Base-by-base conservation (phyloP, 2,113 vertebrate species). In the western clawed frog (Xenopus tropicalis) region DNA sequence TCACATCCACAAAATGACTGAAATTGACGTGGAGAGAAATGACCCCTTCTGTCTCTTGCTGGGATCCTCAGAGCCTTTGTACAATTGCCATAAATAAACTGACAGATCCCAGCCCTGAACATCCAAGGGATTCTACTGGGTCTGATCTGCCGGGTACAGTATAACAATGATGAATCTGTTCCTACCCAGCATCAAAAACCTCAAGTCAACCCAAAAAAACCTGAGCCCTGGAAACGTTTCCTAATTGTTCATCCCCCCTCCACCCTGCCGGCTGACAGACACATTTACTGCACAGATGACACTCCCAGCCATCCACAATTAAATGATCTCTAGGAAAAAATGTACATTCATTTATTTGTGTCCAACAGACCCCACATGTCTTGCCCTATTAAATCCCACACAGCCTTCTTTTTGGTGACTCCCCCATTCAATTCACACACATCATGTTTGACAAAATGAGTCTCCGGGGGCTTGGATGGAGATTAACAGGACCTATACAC, bases 321-420 rank as follows among this genome's bases (percentile, higher is more conserved):
- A 76, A 69, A 69, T 63, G 37, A 63, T 61, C 46, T 62, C 57
- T 63, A 44, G 61, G 73, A 69, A 57, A 68, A 76, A 69, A 63
- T 68, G 58, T 76, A 69, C 66, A 76, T 76, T 76, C 66, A 69
- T 76, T 76, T 76, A 76, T 76, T 76, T 69, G 37, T 69, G 73
- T 76, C 73, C 72, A 75, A 69, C 72, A 69, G 66, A 62, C 65
- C 72, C 66, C 73, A 62, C 73, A 76, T 76, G 66, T 69, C 46
- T 59, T 69, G 73, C 72, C 7, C 73, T 76, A 76, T 69, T 69
- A 74, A 74, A 69, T 69, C 73, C 73, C 66, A 75, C 46, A 61
- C 72, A 69, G 65, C 21, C 69, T 19, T 69, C 52, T 25, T 61
- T 25, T 22, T 25, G 43, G 20, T 46, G 42, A 75, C 57, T 61